Evolutionary conservation across 1,140 invertebrate species (phyloP), one percentile per base, ranked within the genome.

Genomic region (Drosophila albomicans): DNA sequence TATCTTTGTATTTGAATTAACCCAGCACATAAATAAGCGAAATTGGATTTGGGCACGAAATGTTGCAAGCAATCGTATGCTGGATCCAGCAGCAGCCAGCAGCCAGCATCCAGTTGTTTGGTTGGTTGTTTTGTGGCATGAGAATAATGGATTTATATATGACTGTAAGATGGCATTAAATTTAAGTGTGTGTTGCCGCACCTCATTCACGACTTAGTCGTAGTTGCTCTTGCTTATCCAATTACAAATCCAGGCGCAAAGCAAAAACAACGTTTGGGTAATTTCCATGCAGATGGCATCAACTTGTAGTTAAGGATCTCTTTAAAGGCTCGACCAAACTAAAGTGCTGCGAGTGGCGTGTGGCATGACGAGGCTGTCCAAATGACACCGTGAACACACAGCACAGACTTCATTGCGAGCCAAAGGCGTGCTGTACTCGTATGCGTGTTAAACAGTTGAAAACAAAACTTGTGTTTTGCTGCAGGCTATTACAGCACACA

Each of bases 1-100:
- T 87, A 82, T 88, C 85, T 87, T 88, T 84, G 81, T 81, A 80
- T 84, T 80, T 82, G 80, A 84, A 87, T 84, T 88, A 80, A 86
- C 72, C 73, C 45, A 58, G 69, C 49, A 59, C 77, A 87, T 89
- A 87, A 88, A 87, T 68, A 88, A 78, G 76, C 69, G 77, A 80
- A 88, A 87, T 87, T 88, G 84, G 82, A 87, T 87, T 88, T 82
- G 38, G 41, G 69, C 51, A 66, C 73, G 66, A 67, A 64, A 81
- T 72, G 41, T 73, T 73, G 49, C 48, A 25, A 13, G 62, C 57
- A 25, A 56, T 46, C 51, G 30, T 13, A 66, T 45, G 41, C 38
- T 56, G 51, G 7, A 51, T 13, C 7, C 35, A 16, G 25, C 8
- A 8, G 48, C 8, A 51, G 8, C 11, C 32, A 41, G 38, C 38